Conservation (phyloP, 2,888 invertebrate genomes). For the Leptinotarsa tumamoca region DNA sequence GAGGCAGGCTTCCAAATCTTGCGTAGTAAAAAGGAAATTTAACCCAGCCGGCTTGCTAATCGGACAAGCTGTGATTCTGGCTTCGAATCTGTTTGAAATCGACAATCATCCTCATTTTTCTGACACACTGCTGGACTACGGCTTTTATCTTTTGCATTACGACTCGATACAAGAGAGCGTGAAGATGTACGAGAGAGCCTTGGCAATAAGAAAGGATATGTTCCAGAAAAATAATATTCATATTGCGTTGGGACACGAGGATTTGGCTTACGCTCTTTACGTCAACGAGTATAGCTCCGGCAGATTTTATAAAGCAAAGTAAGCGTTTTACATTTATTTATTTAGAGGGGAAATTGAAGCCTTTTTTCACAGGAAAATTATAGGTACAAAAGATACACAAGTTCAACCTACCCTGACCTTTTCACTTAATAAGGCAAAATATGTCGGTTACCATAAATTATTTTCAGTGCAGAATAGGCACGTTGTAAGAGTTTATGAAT, state of each 20-base stretch:
- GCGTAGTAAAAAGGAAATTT: constrained; percentile 90
- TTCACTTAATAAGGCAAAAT: too few relatives aligned
- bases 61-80: constrained; percentile 82
- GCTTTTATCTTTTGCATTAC: constrained; percentile 89
- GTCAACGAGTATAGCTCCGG: constrained; percentile 93
- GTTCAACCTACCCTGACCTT: too few relatives aligned
- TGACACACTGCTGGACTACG: constrained; percentile 88
- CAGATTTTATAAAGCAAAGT: constrained; percentile 83
- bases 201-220: constrained; percentile 79
- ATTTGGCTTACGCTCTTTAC: constrained; percentile 92
- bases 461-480: too few relatives aligned
- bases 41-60: constrained; percentile 84
- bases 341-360: too few relatives aligned
- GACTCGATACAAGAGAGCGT: constrained; percentile 89
- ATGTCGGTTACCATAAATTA: too few relatives aligned
- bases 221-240: constrained; percentile 88
- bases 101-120: constrained; percentile 84
- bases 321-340: constrained; percentile 48
- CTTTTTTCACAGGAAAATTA: too few relatives aligned
- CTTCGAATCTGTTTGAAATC: constrained; percentile 72
- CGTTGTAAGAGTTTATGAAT: too few relatives aligned
- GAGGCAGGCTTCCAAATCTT: constrained; percentile 88
- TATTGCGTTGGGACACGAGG: constrained; percentile 91
- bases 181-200: constrained; percentile 82
- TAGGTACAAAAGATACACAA: too few relatives aligned